Percentiles rank a stretch among this genome's conserved stretches.
Evolutionary conservation across 2,888 invertebrate genomes (phyloP).

Genomic region (Aphelenchoides bicaudatus): DNA sequence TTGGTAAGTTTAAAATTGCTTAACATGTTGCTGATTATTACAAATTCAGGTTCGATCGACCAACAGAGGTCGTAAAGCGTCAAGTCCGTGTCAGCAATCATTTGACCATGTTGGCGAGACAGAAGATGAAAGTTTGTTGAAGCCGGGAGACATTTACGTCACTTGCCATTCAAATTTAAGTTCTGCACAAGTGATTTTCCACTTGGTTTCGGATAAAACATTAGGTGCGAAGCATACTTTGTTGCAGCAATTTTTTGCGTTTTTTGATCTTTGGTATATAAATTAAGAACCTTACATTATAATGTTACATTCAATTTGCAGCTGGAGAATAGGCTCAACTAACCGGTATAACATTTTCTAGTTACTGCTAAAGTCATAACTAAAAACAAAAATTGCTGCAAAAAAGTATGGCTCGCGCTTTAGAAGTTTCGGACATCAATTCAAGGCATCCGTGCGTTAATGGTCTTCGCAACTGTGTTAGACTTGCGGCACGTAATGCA

Average conservation of each 20-base stretch:
- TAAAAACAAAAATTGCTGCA: too few relatives aligned
- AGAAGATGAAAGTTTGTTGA: slow-evolving; percentile 32
- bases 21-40: slow-evolving; percentile 14
- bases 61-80: slow-evolving; percentile 16
- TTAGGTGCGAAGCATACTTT: too few relatives aligned
- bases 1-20: slow-evolving; percentile 19
- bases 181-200: slow-evolving; percentile 65
- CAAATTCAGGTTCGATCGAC: slow-evolving; percentile 22
- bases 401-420: too few relatives aligned
- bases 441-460: slow-evolving; percentile 85
- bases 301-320: too few relatives aligned
- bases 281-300: too few relatives aligned
- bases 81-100: slow-evolving; percentile 30
- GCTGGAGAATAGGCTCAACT: too few relatives aligned
- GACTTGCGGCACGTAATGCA: slow-evolving; percentile 89
- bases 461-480: slow-evolving; percentile 87
- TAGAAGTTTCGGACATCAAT: slow-evolving; percentile 75
- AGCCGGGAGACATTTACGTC: slow-evolving; percentile 63
- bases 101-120: slow-evolving; percentile 19
- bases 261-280: too few relatives aligned
- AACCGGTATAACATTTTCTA: too few relatives aligned
- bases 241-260: too few relatives aligned
- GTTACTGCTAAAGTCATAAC: too few relatives aligned
- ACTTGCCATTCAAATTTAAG: slow-evolving; percentile 59
- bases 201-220: slow-evolving; percentile 83